Percentiles rank a stretch among this genome's conserved stretches.
phyloP scores from a whole-genome alignment of 2,888 invertebrate species.

The Microdon myrmicae region DNA sequence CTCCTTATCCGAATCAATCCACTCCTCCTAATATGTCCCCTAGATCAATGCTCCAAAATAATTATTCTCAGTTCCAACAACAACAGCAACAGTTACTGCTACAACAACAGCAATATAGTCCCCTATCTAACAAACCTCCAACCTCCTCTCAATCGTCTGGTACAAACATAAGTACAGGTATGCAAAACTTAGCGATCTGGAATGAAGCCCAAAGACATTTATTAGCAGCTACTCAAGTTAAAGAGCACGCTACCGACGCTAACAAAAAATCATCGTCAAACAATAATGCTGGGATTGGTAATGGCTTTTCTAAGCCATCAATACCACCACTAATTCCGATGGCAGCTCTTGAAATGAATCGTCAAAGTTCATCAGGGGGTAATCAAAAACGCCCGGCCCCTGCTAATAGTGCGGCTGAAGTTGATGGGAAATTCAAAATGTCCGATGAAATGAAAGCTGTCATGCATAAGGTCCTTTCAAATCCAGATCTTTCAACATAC shows the following conservation, averaged over 20 bases:
- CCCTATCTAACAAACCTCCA: too few relatives aligned
- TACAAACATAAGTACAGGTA: slow-evolving; percentile 54
- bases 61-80: slow-evolving; percentile 45
- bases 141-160: slow-evolving; percentile 16
- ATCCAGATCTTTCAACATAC: slow-evolving; percentile 64
- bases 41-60: slow-evolving; percentile 35
- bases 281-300: slow-evolving; percentile 22
- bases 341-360: slow-evolving; percentile 28
- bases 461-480: slow-evolving; percentile 64
- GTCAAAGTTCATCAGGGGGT: slow-evolving; percentile 8
- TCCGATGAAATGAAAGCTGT: slow-evolving; percentile 65
- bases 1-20: slow-evolving; percentile 40
- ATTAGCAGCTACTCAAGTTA: slow-evolving; percentile 35
- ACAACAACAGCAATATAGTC: slow-evolving; percentile 1
- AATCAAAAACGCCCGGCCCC: slow-evolving; percentile 55
- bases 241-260: slow-evolving; percentile 26
- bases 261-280: slow-evolving; percentile 43
- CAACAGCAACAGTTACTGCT: slow-evolving; percentile 36
- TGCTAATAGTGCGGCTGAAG: slow-evolving; percentile 58
- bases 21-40: slow-evolving; percentile 26
- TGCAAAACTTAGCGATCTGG: slow-evolving; percentile 63
- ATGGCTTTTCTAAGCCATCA: slow-evolving; percentile 55
- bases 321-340: slow-evolving; percentile 57
- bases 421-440: slow-evolving; percentile 65
- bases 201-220: slow-evolving; percentile 54